Conservation (phyloP, 2,797 vertebrate species). For the Danio choprae region DNA sequence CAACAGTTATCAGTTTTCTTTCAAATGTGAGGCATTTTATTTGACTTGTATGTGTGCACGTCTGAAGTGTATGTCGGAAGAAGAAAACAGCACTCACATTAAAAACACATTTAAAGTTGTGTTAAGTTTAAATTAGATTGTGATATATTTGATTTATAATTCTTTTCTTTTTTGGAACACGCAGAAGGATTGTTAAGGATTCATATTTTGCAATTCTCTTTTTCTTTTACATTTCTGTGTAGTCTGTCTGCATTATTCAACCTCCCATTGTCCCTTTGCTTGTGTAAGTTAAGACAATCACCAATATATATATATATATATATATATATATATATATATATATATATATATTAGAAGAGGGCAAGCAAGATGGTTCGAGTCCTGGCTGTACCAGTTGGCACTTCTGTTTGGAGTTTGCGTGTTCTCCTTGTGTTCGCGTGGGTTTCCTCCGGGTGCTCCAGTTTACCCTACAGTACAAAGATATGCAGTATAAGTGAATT, state of each 20-base stretch:
- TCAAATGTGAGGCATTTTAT: background rate
- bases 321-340: too few species aligned
- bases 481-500: too few species aligned
- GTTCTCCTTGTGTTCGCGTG: too few species aligned
- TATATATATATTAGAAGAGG: too few species aligned
- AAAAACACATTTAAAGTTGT: background rate
- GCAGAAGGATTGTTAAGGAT: conserved; percentile 22
- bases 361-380: too few species aligned
- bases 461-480: too few species aligned
- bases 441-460: too few species aligned
- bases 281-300: background rate
- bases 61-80: too few species aligned
- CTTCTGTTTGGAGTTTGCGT: too few species aligned
- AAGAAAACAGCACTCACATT: background rate
- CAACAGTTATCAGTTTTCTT: background rate
- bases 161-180: background rate
- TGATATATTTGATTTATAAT: background rate
- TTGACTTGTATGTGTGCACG: background rate
- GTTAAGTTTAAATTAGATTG: background rate
- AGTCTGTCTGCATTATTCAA: conserved; percentile 1
- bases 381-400: too few species aligned
- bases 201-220: conserved; percentile 13
- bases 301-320: background rate
- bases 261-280: background rate
- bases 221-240: conserved; percentile 19